Conservation (phyloP, 2,888 invertebrate species). For the Cetonia aurata region DNA sequence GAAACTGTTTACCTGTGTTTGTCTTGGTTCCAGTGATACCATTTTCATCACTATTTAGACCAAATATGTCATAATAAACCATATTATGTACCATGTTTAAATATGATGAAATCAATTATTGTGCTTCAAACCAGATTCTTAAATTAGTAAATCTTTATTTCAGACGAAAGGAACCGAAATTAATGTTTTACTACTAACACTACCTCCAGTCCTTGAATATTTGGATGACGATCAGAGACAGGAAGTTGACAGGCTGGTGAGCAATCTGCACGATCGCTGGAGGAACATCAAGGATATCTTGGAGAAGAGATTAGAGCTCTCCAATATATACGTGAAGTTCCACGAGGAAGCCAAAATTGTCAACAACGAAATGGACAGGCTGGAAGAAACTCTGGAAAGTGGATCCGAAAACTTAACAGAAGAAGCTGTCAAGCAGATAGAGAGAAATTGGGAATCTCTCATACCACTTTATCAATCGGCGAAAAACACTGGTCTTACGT, state of each 20-base stretch:
- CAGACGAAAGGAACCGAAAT: slow-evolving; percentile 78
- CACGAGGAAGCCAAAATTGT: slow-evolving; percentile 78
- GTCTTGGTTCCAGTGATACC: too few species aligned
- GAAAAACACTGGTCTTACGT: slow-evolving; percentile 76
- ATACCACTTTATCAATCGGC: slow-evolving; percentile 76
- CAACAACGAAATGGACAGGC: slow-evolving; percentile 73
- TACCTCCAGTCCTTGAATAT: slow-evolving; percentile 74
- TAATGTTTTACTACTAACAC: slow-evolving; percentile 73
- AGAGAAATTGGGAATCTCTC: slow-evolving; percentile 76
- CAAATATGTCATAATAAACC: too few species aligned
- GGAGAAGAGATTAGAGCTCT: slow-evolving; percentile 75
- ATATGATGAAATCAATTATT: too few species aligned
- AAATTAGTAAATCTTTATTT: too few species aligned
- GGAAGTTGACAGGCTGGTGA: slow-evolving; percentile 75
- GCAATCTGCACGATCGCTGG: slow-evolving; percentile 75
- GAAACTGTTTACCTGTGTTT: too few species aligned
- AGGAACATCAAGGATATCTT: slow-evolving; percentile 72
- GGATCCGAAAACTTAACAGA: slow-evolving; percentile 68
- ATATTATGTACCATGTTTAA: too few species aligned
- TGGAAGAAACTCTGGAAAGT: slow-evolving; percentile 73
- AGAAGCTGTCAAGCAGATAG: slow-evolving; percentile 67
- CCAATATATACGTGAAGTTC: slow-evolving; percentile 78
- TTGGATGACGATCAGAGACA: slow-evolving; percentile 75
- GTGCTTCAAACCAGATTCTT: too few species aligned
- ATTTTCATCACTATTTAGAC: too few species aligned